phyloP scores from a whole-genome alignment of 2,113 vertebrate genomes.

The Seriola rivoliana region DNA sequence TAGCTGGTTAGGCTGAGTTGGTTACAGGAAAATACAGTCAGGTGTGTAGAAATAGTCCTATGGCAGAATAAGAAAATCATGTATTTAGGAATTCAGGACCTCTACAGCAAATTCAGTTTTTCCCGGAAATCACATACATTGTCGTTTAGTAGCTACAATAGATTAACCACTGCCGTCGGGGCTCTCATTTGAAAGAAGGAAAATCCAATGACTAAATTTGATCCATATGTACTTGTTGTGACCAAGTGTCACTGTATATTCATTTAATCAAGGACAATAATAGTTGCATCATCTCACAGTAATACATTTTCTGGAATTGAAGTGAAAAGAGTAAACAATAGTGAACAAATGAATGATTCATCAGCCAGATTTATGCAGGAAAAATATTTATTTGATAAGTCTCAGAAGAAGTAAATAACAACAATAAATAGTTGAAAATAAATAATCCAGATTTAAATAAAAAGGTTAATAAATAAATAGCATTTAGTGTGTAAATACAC shows the following conservation, averaged over 20 bases:
- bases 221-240: neutral
- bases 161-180: neutral
- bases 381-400: slow-evolving; percentile 68
- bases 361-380: slow-evolving; percentile 32
- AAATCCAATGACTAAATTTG: neutral
- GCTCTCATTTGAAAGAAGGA: neutral
- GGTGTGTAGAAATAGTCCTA: neutral
- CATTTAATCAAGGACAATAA: neutral
- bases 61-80: slow-evolving; percentile 2
- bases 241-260: neutral
- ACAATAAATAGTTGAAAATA: slow-evolving; percentile 67
- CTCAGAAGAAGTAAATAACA: slow-evolving; percentile 15
- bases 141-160: neutral
- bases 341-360: slow-evolving; percentile 16
- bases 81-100: neutral
- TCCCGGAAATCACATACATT: slow-evolving; percentile 7
- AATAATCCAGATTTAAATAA: slow-evolving; percentile 53
- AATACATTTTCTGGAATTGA: neutral
- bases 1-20: neutral
- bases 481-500: slow-evolving; percentile 21
- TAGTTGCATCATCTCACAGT: neutral
- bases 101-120: neutral
- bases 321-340: neutral
- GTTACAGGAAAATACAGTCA: slow-evolving; percentile 22
- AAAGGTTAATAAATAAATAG: slow-evolving; percentile 56